Base-by-base conservation (phyloP, 2,888 invertebrate genomes). In the Amphipoea lucens region DNA sequence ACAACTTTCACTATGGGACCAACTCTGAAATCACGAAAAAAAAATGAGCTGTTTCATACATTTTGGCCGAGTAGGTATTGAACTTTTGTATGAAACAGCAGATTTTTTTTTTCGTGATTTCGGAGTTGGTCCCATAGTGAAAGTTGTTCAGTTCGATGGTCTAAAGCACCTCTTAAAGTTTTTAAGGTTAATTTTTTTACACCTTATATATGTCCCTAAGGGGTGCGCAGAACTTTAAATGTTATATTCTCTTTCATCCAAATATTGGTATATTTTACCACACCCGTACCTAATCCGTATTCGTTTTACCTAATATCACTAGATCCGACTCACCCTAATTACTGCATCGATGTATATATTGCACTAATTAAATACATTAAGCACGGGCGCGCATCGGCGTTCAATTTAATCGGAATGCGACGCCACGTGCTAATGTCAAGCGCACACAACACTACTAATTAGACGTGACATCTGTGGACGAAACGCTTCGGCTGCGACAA, bases 281-380 rank as follows among this genome's bases (percentile, higher is more conserved):
- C 9, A 45, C 2, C 4, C n/a, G 17, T n/a, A 48, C 48, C 17
- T 78, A 11, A 42, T 40, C 11, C n/a, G 11, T 6, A 78, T 36
- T 12, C 0, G 14, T n/a, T 40, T 45, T 63, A 40, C 23, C 7
- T 83, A 65, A 79, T 71, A 5, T 57, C 4, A 51, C 42, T 40
- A 67, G 60, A 69, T 81, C 71, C 36, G 51, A 51, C 6, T 67
- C 42, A 54, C 63, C 74, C 81, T 89, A 82, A 89, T 89, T 78
- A 82, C 68, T 67, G 72, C 60, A 83, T 42, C 81, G 81, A 84
- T 79, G 76, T 78, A 89, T 84, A 84, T 82, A 82, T 77, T 76
- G 82, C 81, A 85, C 91, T 93, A 94, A 94, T 94, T 93, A 94
- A 94, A 94, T 93, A 91, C 90, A 91, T 92, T 91, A 92, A 90